Conservation (phyloP, 2,797 vertebrate species). For the Mormyrops boulengeri region DNA sequence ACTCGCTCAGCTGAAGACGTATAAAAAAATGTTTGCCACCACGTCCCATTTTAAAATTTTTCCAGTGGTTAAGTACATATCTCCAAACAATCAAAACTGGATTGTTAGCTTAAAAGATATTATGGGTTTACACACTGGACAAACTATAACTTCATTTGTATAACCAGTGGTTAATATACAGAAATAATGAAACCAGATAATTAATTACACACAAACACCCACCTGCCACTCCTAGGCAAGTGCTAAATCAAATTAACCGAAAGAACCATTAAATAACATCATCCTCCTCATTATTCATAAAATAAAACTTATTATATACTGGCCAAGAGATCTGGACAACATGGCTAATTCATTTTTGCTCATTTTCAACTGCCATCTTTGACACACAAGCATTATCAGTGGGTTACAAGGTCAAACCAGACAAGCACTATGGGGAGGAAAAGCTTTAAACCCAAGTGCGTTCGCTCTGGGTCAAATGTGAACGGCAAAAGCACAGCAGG, state of each 20-base stretch:
- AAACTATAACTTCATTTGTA: neutral
- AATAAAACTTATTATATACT: neutral
- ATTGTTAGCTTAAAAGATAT: neutral
- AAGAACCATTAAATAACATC: neutral
- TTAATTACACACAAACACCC: neutral
- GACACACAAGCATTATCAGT: neutral
- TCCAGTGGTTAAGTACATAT: neutral
- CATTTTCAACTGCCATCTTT: neutral
- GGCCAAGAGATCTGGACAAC: neutral
- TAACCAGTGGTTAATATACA: neutral
- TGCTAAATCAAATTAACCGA: neutral
- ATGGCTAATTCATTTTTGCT: neutral
- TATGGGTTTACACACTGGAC: neutral
- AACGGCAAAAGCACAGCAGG: neutral
- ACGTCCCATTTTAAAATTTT: neutral
- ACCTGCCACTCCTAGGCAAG: neutral
- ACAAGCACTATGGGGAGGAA: neutral
- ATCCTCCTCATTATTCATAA: neutral
- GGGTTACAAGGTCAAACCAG: neutral
- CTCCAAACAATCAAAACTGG: neutral
- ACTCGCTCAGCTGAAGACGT: neutral
- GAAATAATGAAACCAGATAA: neutral
- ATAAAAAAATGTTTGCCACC: neutral
- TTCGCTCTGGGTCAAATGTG: neutral
- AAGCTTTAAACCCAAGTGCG: neutral